Conservation (phyloP, 2,113 vertebrate species). For the Corvus hawaiiensis region DNA sequence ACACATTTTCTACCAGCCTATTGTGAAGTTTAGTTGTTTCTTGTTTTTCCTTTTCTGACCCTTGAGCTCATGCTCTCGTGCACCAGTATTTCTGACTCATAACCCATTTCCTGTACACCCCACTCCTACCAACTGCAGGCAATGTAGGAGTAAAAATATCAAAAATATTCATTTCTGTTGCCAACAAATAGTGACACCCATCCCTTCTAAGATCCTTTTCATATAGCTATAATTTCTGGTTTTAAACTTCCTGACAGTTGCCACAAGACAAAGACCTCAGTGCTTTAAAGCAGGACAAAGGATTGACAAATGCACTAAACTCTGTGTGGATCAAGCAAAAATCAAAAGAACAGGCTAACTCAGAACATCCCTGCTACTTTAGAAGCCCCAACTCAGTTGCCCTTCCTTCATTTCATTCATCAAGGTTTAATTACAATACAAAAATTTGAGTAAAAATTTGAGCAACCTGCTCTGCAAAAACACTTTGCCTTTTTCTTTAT, state of each 20-base stretch:
- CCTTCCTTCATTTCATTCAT: neutral
- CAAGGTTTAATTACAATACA: neutral
- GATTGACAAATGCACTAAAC: neutral
- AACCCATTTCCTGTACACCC: constrained; percentile 16
- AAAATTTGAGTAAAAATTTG: neutral
- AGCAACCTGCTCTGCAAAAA: neutral
- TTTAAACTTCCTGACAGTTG: neutral
- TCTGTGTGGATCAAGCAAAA: neutral
- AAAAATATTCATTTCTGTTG: constrained; percentile 13
- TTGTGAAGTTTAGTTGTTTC: neutral
- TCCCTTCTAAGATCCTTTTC: neutral
- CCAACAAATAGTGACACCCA: neutral
- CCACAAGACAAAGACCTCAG: neutral
- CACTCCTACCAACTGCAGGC: neutral
- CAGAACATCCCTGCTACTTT: neutral
- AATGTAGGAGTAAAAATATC: neutral
- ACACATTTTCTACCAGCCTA: neutral
- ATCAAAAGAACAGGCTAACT: neutral
- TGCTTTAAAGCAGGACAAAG: neutral
- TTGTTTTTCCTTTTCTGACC: neutral
- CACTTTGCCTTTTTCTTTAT: neutral
- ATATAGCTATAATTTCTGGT: neutral
- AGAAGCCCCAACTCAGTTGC: neutral
- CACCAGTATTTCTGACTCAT: constrained; percentile 31
- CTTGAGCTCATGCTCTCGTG: constrained; percentile 2